These are phyloP conservation scores for Microctonus hyperodae DNA, from an alignment of 2,888 invertebrate genomes.

Conservation along the genomic window DNA sequence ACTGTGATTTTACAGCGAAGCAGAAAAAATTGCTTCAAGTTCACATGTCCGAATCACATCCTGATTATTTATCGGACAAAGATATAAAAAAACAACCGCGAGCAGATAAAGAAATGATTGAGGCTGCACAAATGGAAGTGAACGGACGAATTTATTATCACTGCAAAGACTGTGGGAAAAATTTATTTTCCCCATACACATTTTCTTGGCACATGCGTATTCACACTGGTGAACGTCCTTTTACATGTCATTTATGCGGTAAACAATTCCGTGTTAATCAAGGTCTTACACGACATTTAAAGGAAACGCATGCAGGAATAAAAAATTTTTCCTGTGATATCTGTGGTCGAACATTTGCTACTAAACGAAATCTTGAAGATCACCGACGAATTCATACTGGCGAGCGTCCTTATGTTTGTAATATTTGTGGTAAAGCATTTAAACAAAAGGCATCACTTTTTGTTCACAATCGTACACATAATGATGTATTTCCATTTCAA, in stretches of 20 bases:
- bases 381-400: conserved; percentile 63
- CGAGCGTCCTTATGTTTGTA: conserved; percentile 63
- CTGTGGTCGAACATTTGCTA: conserved; percentile 69
- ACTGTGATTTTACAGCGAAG: conserved; percentile 44
- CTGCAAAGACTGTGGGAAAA: conserved; percentile 69
- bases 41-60: conserved; percentile 43
- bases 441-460: conserved; percentile 73
- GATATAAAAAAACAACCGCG: conserved; percentile 30
- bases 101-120: conserved; percentile 59
- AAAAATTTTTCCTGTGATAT: conserved; percentile 69
- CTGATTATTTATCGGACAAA: conserved; percentile 36
- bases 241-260: conserved; percentile 73
- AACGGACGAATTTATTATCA: conserved; percentile 68
- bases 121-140: conserved; percentile 53
- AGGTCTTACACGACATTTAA: conserved; percentile 70
- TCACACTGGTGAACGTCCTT: conserved; percentile 73
- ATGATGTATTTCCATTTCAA: conserved; percentile 66
- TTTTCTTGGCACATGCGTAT: conserved; percentile 71
- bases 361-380: conserved; percentile 69
- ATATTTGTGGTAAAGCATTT: conserved; percentile 71
- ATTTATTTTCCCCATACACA: conserved; percentile 70
- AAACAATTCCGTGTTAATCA: conserved; percentile 73
- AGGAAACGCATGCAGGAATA: conserved; percentile 70
- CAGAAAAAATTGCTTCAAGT: conserved; percentile 42
- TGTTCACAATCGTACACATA: conserved; percentile 70